Evolutionary conservation across 2,113 vertebrate species (phyloP), one percentile per base, ranked within the genome.

Genomic region (Asarcornis scutulata): DNA sequence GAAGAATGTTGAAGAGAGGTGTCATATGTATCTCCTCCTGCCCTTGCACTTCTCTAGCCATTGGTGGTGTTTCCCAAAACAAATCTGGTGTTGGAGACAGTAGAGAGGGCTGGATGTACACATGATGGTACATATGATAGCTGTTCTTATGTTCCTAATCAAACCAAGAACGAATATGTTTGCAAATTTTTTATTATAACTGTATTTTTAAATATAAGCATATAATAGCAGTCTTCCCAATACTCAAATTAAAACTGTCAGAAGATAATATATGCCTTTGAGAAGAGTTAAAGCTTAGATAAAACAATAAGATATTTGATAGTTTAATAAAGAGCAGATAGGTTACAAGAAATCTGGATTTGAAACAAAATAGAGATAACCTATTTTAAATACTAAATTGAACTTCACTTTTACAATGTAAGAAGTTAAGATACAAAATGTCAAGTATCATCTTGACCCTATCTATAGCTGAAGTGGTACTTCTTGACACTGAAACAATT

Each of bases 221-320:
- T 59, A 9, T 69, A 83, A 52, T 13, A 77, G 27, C 22, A 60
- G 2, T 64, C 27, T 52, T 83, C 58, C 72, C 48, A 67, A 73
- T 53, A 83, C 75, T 59, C 50, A 62, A 63, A 48, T 59, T 42
- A 90, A 88, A 92, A 11, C 48, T 86, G 34, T 36, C 66, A 68
- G 52, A 93, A 93, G 8, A 50, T 27, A 77, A 66, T 62, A 67
- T 67, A 85, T 79, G 82, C 48, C 56, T 92, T 87, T 85, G 94
- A 94, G 77, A 81, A 55, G 83, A 55, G 6, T 80, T 83, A 76
- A 83, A 11, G 56, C 9, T 89, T 46, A 59, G 40, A 60, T 69
- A 78, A 89, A 89, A 82, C 42, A 84, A 55, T 44, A 89, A 74
- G 17, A 5, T 85, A 36, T 88, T 93, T 88, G 79, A 93, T 85